phyloP scores from a whole-genome alignment of 2,797 vertebrate species.

The Argya squamiceps region DNA sequence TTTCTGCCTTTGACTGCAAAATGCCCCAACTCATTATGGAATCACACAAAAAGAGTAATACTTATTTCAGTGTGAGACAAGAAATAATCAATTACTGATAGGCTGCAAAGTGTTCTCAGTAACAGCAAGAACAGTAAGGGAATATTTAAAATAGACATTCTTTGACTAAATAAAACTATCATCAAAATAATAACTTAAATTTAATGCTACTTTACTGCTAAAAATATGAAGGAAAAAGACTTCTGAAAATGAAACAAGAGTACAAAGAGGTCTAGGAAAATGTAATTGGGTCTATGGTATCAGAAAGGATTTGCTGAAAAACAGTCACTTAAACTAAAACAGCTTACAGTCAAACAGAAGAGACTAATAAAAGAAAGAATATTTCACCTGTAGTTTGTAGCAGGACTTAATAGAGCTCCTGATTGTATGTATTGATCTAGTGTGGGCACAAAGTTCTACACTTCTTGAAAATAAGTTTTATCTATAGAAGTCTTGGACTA shows the following conservation, averaged over 20 bases:
- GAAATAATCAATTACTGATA: not conserved
- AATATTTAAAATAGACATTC: not conserved
- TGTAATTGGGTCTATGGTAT: rapidly evolving
- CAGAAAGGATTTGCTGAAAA: not conserved
- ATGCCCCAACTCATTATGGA: not conserved
- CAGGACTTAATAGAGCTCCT: not conserved
- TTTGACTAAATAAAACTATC: not conserved
- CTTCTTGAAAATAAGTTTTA: not conserved
- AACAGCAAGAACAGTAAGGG: not conserved
- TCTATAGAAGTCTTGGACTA: not conserved
- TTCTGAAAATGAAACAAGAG: not conserved
- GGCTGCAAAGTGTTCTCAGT: not conserved
- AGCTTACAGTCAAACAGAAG: not conserved
- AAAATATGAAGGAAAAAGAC: not conserved
- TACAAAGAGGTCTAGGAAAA: not conserved
- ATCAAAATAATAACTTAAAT: not conserved
- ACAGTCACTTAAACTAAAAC: not conserved
- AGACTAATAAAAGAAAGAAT: not conserved
- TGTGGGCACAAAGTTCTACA: not conserved
- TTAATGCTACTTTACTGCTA: rapidly evolving
- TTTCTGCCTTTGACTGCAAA: not conserved
- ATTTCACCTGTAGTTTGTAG: not conserved
- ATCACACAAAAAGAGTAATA: not conserved
- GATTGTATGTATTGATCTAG: not conserved
- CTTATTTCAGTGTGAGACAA: not conserved